A percentile compares a stretch with the other conserved stretches of the same genome.
Conservation (phyloP, 2,113 vertebrate genomes). For the Sarotherodon lohbergeri region DNA sequence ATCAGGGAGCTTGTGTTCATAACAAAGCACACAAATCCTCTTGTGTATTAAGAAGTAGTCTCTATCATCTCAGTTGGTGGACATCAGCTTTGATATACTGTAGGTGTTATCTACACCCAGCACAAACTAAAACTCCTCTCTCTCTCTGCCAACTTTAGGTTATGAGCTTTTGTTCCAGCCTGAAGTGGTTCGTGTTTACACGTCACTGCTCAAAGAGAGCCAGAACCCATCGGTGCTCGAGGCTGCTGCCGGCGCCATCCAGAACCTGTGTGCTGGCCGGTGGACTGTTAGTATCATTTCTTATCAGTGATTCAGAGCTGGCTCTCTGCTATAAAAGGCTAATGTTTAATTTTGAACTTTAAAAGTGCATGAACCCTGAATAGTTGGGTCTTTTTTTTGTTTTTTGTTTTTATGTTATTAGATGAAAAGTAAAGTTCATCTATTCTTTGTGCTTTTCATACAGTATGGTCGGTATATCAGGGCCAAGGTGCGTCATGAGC, state of each 20-base stretch:
- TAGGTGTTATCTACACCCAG: neutral
- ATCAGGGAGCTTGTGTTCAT: neutral
- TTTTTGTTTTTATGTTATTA: neutral
- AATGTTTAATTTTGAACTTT: neutral
- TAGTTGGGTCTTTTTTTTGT: neutral
- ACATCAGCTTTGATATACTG: neutral
- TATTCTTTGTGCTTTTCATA: neutral
- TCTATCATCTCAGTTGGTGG: neutral
- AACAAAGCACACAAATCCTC: neutral
- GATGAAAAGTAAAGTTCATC: neutral
- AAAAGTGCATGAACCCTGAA: neutral
- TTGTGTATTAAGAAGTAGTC: neutral
- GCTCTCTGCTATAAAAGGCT: neutral
- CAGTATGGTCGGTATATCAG: constrained; percentile 91
- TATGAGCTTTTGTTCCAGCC: constrained; percentile 96
- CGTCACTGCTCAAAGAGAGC: constrained; percentile 89
- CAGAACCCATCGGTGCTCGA: constrained; percentile 90
- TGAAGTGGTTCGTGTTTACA: constrained; percentile 93
- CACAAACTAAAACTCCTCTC: neutral
- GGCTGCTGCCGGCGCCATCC: constrained; percentile 91
- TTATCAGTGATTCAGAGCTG: neutral
- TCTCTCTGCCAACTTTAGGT: constrained; percentile 64
- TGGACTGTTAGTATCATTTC: constrained; percentile 77
- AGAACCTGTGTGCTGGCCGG: constrained; percentile 92
- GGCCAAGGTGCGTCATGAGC: constrained; percentile 87